phyloP scores from a whole-genome alignment of 1,140 invertebrate species.

The Chelonus insularis region DNA sequence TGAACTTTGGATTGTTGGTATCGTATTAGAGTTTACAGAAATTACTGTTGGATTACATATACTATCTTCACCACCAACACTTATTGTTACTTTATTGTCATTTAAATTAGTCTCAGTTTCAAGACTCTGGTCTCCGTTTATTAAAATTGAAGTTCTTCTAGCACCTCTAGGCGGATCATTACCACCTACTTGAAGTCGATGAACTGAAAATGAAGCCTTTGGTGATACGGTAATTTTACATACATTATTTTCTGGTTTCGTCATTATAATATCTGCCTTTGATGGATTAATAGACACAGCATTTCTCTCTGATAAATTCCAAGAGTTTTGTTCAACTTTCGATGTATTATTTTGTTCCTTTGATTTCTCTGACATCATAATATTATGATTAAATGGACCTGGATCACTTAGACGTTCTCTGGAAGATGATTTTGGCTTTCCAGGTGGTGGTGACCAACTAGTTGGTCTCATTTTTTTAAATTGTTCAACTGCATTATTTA shows the following conservation, averaged over 20 bases:
- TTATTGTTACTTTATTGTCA: constrained; percentile 57
- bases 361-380: constrained; percentile 13
- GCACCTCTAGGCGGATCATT: constrained; percentile 40
- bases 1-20: constrained; percentile 40
- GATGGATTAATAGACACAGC: constrained; percentile 34
- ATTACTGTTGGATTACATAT: constrained; percentile 57
- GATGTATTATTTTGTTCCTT: constrained; percentile 25
- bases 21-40: constrained; percentile 48
- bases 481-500: constrained; percentile 34
- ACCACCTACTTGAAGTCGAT: constrained; percentile 64
- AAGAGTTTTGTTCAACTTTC: constrained; percentile 18
- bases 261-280: constrained; percentile 44
- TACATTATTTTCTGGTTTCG: constrained; percentile 42
- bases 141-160: constrained; percentile 74
- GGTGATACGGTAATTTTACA: constrained; percentile 57
- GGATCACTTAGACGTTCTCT: constrained; percentile 35
- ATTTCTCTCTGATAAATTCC: constrained; percentile 35
- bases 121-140: constrained; percentile 72
- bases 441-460: constrained; percentile 53
- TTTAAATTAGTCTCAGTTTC: constrained; percentile 61
- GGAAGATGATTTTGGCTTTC: constrained; percentile 36
- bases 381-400: constrained; percentile 21
- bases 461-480: constrained; percentile 52
- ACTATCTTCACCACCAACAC: constrained; percentile 53
- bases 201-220: constrained; percentile 56